Percentiles rank a stretch among this genome's conserved stretches.
These are phyloP conservation scores for Bilobella aurantiaca DNA, from an alignment of 1,140 invertebrate species.

Conservation along the genomic window DNA sequence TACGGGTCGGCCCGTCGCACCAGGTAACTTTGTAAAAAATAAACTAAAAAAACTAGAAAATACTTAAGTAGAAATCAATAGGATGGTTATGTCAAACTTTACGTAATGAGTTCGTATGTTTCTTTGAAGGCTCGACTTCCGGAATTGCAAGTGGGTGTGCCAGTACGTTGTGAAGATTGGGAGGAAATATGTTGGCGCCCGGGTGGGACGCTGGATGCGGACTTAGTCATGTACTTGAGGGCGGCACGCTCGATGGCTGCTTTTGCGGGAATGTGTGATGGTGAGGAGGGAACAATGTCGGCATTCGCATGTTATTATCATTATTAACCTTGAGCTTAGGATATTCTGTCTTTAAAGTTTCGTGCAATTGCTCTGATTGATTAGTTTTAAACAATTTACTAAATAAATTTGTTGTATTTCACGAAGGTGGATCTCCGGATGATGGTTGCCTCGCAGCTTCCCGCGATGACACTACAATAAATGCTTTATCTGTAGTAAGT, in stretches of 20 bases:
- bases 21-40: constrained; percentile 55
- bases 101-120: no score
- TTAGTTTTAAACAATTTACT: no score
- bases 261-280: constrained; percentile 22
- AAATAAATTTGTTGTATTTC: constrained; percentile 45
- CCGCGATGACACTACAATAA: constrained; percentile 93
- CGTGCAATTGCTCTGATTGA: no score
- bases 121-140: constrained; percentile 58
- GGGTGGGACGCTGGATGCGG: constrained; percentile 72
- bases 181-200: constrained; percentile 91
- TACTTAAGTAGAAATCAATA: no score
- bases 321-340: constrained; percentile 14
- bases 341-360: constrained; percentile 40
- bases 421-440: constrained; percentile 91
- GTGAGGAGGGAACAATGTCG: no score
- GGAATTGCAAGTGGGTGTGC: constrained; percentile 59
- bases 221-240: constrained; percentile 92
- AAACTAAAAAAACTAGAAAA: no score
- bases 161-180: constrained; percentile 52
- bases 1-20: constrained; percentile 85
- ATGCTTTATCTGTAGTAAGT: constrained; percentile 80
- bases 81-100: no score
- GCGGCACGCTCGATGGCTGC: constrained; percentile 83
- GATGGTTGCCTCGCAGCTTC: constrained; percentile 93
- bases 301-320: constrained; percentile 4